Evolutionary conservation across 2,113 vertebrate species (phyloP).

Genomic region (Mellivora capensis): DNA sequence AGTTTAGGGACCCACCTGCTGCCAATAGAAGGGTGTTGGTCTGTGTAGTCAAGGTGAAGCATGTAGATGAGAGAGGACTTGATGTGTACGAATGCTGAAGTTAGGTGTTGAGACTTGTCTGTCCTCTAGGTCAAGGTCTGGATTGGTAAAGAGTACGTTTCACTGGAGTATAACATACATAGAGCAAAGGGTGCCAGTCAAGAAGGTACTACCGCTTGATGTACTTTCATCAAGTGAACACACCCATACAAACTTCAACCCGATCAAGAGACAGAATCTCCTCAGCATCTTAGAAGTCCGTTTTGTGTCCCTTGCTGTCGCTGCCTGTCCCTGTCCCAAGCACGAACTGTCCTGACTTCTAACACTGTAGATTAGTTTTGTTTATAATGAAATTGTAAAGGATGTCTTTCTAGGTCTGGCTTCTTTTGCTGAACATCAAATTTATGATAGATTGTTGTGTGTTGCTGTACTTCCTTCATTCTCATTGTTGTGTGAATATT

Average conservation of each 20-base stretch:
- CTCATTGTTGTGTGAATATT: background rate
- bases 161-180: background rate
- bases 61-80: background rate
- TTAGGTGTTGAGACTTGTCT: background rate
- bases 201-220: rapidly evolving
- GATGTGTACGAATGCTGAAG: background rate
- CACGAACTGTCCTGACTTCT: background rate
- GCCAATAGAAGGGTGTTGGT: background rate
- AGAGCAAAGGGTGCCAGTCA: background rate
- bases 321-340: background rate
- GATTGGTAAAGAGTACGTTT: background rate
- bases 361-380: background rate
- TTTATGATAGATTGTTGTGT: background rate
- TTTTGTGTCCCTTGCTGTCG: background rate
- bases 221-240: background rate
- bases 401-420: background rate
- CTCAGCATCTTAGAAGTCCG: background rate
- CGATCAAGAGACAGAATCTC: background rate
- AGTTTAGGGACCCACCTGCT: background rate
- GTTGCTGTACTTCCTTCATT: background rate
- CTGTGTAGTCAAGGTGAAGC: too few relatives aligned
- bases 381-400: background rate
- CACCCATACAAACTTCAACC: too few relatives aligned
- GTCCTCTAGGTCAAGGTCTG: background rate
- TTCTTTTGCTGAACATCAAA: background rate